phyloP scores from a whole-genome alignment of 2,113 vertebrate species.

The Rutilus rutilus region DNA sequence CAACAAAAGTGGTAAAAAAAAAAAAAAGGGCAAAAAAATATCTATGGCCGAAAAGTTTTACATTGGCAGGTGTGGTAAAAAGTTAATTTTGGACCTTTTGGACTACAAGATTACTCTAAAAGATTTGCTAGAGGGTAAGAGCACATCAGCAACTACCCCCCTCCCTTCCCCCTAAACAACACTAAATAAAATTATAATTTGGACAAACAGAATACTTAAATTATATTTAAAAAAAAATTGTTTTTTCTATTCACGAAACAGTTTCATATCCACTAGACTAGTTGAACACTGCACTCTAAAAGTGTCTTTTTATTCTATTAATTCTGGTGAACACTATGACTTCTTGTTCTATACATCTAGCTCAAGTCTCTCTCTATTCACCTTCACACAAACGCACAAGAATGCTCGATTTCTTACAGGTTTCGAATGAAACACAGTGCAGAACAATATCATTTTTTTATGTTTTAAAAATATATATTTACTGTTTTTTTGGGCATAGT shows the following conservation, averaged over 20 bases:
- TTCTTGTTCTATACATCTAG: background rate
- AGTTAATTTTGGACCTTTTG: slow-evolving; percentile 12
- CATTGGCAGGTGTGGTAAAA: background rate
- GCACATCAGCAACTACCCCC: background rate
- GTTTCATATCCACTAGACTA: background rate
- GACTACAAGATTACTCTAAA: background rate
- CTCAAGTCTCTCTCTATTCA: background rate
- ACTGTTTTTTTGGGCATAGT: background rate
- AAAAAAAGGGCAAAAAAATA: background rate
- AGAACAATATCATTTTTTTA: background rate
- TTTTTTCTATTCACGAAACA: too few species aligned
- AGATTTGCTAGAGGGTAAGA: background rate
- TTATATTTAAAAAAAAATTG: background rate
- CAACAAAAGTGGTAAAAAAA: background rate
- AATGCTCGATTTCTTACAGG: slow-evolving; percentile 11
- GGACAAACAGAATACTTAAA: background rate
- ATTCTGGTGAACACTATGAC: background rate
- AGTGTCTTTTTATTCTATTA: background rate
- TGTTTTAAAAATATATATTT: background rate
- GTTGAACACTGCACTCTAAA: background rate
- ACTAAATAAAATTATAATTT: too few species aligned
- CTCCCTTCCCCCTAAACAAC: too few species aligned
- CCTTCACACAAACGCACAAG: background rate
- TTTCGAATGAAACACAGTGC: slow-evolving; percentile 1
- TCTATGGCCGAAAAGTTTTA: background rate